These are phyloP conservation scores for Calameuta filiformis DNA, from an alignment of 2,888 invertebrate genomes.

Conservation along the genomic window DNA sequence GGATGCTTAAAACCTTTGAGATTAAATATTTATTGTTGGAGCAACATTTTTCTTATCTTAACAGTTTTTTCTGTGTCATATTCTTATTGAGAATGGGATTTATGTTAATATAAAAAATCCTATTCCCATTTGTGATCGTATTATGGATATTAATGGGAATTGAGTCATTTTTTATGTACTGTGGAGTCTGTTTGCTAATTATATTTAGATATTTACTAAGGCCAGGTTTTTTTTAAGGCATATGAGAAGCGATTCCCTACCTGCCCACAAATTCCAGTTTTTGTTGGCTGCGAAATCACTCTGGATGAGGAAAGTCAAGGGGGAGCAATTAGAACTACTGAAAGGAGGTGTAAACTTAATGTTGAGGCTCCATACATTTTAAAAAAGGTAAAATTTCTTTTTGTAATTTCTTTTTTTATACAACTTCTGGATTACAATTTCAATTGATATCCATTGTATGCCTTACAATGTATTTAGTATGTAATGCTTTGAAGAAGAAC, in stretches of 20 bases:
- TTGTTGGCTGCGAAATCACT: conserved; percentile 85
- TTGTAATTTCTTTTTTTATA: neutral
- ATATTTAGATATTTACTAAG: neutral
- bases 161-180: neutral
- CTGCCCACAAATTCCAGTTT: conserved; percentile 94
- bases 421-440: neutral
- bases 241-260: conserved; percentile 94
- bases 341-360: conserved; percentile 87
- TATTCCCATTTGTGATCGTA: too few relatives aligned
- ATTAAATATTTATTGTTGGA: neutral
- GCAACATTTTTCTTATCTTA: neutral
- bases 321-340: conserved; percentile 82
- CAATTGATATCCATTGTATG: neutral
- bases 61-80: neutral
- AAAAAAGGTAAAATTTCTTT: conserved; percentile 77
- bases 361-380: conserved; percentile 94
- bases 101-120: neutral
- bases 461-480: neutral
- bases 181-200: neutral
- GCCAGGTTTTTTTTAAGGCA: conserved; percentile 71
- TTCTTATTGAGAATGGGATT: neutral
- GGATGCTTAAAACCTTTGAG: neutral
- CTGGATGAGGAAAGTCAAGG: conserved; percentile 82
- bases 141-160: neutral
- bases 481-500: neutral